Evolutionary conservation across 2,113 vertebrate species (phyloP).

Genomic region (Osmerus mordax): DNA sequence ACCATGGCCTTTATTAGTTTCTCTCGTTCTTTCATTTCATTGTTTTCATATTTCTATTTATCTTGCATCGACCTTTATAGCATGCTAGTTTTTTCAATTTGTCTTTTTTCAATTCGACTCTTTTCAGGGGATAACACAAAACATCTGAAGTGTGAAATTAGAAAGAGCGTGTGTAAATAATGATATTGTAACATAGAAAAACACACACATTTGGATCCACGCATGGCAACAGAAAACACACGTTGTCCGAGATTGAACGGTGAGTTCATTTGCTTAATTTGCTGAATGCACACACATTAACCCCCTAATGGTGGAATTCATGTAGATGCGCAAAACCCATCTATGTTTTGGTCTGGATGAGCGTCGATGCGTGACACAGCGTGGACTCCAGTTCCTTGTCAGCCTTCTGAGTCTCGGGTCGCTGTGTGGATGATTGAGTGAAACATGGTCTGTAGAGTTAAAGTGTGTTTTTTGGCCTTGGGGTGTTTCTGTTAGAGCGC

Average conservation of each 20-base stretch:
- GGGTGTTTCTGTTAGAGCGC: slow-evolving; percentile 45
- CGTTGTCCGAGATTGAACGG: slow-evolving; percentile 56
- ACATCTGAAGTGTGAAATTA: slow-evolving; percentile 73
- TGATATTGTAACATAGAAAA: slow-evolving; percentile 54
- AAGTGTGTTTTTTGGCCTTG: slow-evolving; percentile 58
- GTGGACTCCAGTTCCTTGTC: background rate
- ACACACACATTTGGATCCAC: slow-evolving; percentile 36
- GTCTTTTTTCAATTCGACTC: slow-evolving; percentile 54
- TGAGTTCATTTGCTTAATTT: slow-evolving; percentile 37
- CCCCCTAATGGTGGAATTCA: too few relatives aligned
- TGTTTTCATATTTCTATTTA: slow-evolving; percentile 74
- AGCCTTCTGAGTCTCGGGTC: background rate
- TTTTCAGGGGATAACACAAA: slow-evolving; percentile 64
- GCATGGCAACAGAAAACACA: slow-evolving; percentile 38
- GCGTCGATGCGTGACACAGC: background rate
- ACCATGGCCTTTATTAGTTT: slow-evolving; percentile 50
- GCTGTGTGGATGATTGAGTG: slow-evolving; percentile 1
- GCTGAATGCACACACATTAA: slow-evolving; percentile 30
- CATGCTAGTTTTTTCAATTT: background rate
- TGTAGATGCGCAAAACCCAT: background rate
- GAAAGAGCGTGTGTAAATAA: slow-evolving; percentile 69
- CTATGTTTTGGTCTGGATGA: background rate
- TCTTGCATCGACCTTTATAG: slow-evolving; percentile 60
- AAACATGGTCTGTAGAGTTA: slow-evolving; percentile 38
- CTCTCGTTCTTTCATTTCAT: slow-evolving; percentile 34